phyloP scores from a whole-genome alignment of 1,140 invertebrate genomes.

The Lethrus apterus region DNA sequence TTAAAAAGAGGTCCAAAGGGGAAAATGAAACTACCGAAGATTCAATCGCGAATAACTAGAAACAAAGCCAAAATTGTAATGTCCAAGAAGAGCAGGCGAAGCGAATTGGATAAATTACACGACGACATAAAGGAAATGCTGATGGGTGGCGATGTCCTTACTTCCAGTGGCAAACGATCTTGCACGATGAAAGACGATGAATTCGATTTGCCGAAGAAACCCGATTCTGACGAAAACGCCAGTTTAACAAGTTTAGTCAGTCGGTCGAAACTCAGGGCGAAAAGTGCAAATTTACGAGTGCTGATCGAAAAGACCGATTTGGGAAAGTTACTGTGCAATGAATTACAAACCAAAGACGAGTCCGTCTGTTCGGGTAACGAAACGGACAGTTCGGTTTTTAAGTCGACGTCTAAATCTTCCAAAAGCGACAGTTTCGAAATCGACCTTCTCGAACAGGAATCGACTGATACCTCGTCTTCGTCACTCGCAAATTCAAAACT shows the following conservation, averaged over 20 bases:
- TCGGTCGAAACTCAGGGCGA: not conserved
- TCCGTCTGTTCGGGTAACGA: not conserved
- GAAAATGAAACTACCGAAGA: not conserved
- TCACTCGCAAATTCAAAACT: not conserved
- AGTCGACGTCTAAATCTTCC: not conserved
- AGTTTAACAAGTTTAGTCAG: not conserved
- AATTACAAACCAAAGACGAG: not conserved
- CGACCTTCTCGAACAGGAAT: not conserved
- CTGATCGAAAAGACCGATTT: conserved; percentile 20
- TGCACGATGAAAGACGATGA: conserved; percentile 39
- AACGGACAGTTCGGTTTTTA: not conserved
- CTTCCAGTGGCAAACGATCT: conserved; percentile 47
- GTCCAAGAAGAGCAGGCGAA: conserved; percentile 12
- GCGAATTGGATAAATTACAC: conserved; percentile 54
- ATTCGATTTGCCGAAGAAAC: not conserved
- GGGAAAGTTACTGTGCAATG: conserved; percentile 7
- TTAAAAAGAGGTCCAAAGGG: not conserved
- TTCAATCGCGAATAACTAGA: not conserved
- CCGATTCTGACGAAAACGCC: not conserved
- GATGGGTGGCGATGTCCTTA: conserved; percentile 53
- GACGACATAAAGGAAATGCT: conserved; percentile 63
- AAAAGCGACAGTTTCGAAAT: not conserved
- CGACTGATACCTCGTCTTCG: not conserved
- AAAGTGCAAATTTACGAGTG: conserved; percentile 6
- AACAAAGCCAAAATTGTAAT: not conserved